Conservation (phyloP, 2,888 invertebrate species). For the Mimumesa dahlbomi region DNA sequence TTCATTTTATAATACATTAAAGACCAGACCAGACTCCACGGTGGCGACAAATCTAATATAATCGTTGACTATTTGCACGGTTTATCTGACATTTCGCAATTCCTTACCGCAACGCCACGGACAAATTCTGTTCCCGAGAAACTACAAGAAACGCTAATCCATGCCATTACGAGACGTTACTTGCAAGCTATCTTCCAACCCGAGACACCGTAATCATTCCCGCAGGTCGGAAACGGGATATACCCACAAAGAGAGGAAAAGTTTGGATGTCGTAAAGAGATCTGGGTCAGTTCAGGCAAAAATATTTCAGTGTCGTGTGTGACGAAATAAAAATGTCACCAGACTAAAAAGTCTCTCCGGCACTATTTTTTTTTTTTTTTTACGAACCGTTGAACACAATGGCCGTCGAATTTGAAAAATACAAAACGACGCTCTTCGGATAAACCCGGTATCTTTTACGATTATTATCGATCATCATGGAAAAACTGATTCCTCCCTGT, state of each 20-base stretch:
- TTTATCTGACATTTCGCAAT: not conserved
- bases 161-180: constrained; percentile 31
- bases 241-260: constrained; percentile 42
- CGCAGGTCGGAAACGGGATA: constrained; percentile 14
- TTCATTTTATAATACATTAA: too few species aligned
- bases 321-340: constrained; percentile 49
- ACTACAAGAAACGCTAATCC: constrained; percentile 47
- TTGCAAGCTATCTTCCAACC: constrained; percentile 21
- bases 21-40: too few species aligned
- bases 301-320: constrained; percentile 48
- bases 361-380: constrained; percentile 14
- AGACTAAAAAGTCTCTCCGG: constrained; percentile 10
- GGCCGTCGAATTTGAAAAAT: constrained; percentile 14
- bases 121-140: constrained; percentile 11
- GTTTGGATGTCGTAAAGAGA: constrained; percentile 40
- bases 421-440: not conserved
- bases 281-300: constrained; percentile 46
- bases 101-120: constrained; percentile 2
- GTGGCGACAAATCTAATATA: not conserved
- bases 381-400: constrained; percentile 4
- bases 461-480: not conserved
- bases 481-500: too few species aligned
- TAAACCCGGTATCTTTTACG: too few species aligned
- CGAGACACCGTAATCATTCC: constrained; percentile 32
- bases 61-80: not conserved